Percentiles rank a stretch among this genome's conserved stretches.
phyloP scores from a whole-genome alignment of 1,140 invertebrate species.

The Lepidurus apus region DNA sequence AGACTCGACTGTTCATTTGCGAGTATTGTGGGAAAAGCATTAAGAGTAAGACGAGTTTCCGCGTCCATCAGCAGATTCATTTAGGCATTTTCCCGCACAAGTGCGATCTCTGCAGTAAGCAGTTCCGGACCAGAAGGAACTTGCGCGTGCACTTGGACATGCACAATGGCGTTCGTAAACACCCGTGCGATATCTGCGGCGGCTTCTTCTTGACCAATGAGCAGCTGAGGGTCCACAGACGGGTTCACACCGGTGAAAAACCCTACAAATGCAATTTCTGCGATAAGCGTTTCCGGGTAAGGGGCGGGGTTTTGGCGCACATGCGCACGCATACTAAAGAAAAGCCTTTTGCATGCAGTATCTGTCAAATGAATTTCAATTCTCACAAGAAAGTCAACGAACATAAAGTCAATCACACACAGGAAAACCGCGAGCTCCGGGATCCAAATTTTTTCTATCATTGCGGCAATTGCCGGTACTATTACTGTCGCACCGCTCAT shows the following conservation, averaged over 20 bases:
- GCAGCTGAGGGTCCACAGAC: neutral
- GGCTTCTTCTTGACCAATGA: neutral
- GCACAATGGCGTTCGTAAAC: neutral
- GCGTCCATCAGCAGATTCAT: neutral
- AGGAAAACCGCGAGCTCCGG: neutral
- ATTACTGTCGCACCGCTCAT: neutral
- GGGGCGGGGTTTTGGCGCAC: neutral
- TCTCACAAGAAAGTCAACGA: neutral
- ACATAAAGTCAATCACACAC: neutral
- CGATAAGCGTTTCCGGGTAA: conserved; percentile 35
- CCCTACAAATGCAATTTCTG: conserved; percentile 38
- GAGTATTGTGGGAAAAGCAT: neutral
- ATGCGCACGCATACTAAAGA: conserved; percentile 36
- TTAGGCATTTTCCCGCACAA: neutral
- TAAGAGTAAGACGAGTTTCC: neutral
- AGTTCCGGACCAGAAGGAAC: neutral
- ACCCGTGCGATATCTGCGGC: neutral
- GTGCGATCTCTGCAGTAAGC: conserved; percentile 18
- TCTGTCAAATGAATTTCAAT: conserved; percentile 38
- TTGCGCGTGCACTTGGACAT: neutral
- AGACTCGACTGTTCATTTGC: neutral
- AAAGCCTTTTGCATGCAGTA: conserved; percentile 36
- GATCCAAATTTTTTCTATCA: neutral
- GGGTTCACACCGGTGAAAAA: conserved; percentile 37
- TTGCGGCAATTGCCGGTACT: neutral